These are phyloP conservation scores for Brachypteracias leptosomus DNA, from an alignment of 2,113 vertebrate species.

Conservation along the genomic window DNA sequence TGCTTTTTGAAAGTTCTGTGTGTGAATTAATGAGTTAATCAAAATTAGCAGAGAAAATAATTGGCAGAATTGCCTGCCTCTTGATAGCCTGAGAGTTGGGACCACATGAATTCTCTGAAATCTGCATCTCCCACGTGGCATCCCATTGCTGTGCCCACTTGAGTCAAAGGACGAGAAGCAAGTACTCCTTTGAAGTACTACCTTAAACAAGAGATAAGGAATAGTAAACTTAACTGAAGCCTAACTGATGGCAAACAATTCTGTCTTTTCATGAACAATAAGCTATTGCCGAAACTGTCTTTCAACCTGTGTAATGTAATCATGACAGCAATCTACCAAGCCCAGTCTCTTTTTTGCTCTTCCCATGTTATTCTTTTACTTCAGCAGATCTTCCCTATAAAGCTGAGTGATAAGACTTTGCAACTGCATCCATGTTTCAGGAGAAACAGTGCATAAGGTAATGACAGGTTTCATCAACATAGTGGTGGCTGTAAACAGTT, in stretches of 20 bases:
- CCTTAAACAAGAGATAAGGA: slow-evolving; percentile 77
- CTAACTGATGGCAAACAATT: slow-evolving; percentile 52
- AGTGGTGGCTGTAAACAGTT: not conserved
- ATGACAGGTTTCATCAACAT: slow-evolving; percentile 23
- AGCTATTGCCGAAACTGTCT: slow-evolving; percentile 45
- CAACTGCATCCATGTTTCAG: slow-evolving; percentile 6
- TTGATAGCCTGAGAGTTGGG: not conserved
- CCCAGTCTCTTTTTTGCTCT: not conserved
- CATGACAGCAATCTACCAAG: slow-evolving; percentile 40
- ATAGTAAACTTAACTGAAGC: slow-evolving; percentile 64
- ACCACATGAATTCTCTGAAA: slow-evolving; percentile 24
- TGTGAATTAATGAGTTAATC: not conserved
- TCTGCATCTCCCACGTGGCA: slow-evolving; percentile 43
- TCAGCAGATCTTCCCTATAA: slow-evolving; percentile 31
- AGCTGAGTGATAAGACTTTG: slow-evolving; percentile 39
- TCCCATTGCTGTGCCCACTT: slow-evolving; percentile 55
- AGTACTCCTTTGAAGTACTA: slow-evolving; percentile 74
- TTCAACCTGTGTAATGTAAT: slow-evolving; percentile 35
- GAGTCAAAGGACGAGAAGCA: slow-evolving; percentile 59
- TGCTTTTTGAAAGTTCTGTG: not conserved
- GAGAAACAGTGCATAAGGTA: slow-evolving; percentile 21
- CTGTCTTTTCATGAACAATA: slow-evolving; percentile 54
- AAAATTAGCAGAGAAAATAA: not conserved
- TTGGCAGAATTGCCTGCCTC: not conserved
- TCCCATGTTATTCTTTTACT: slow-evolving; percentile 29